phyloP scores from a whole-genome alignment of 2,113 vertebrate genomes.

The Hippocampus guttulatus region DNA sequence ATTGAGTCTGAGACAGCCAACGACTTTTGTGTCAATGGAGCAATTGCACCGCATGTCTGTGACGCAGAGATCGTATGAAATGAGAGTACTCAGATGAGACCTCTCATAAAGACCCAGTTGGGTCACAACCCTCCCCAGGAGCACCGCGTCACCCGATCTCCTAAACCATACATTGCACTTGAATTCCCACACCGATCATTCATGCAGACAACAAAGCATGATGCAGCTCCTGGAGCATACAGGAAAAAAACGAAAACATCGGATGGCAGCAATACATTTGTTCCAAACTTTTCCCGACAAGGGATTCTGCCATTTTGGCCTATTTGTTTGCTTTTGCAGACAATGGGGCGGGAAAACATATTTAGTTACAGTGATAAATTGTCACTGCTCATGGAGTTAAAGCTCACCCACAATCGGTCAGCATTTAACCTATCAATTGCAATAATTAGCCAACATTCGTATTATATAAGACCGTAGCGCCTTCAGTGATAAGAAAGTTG shows the following conservation, averaged over 20 bases:
- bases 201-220: slow-evolving; percentile 53
- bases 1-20: background rate
- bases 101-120: slow-evolving; percentile 9
- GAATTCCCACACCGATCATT: slow-evolving; percentile 66
- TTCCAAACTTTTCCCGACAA: slow-evolving; percentile 7
- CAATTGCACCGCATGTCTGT: background rate
- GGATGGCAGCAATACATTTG: slow-evolving; percentile 20
- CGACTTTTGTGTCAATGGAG: background rate
- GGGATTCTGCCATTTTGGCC: slow-evolving; percentile 25
- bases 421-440: background rate
- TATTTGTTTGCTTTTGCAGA: slow-evolving; percentile 5
- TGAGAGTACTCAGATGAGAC: slow-evolving; percentile 7
- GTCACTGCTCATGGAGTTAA: slow-evolving; percentile 24
- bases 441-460: background rate
- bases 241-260: slow-evolving; percentile 39
- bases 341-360: slow-evolving; percentile 3
- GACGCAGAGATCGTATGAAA: background rate
- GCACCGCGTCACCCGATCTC: slow-evolving; percentile 65
- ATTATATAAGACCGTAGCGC: background rate
- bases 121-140: slow-evolving; percentile 19
- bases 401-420: background rate
- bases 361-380: slow-evolving; percentile 36
- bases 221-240: slow-evolving; percentile 61
- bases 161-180: slow-evolving; percentile 55
- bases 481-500: background rate